A percentile compares a stretch with the other conserved stretches of the same genome.
Conservation (phyloP, 2,888 invertebrate species). For the Ichneumoninae sp. region DNA sequence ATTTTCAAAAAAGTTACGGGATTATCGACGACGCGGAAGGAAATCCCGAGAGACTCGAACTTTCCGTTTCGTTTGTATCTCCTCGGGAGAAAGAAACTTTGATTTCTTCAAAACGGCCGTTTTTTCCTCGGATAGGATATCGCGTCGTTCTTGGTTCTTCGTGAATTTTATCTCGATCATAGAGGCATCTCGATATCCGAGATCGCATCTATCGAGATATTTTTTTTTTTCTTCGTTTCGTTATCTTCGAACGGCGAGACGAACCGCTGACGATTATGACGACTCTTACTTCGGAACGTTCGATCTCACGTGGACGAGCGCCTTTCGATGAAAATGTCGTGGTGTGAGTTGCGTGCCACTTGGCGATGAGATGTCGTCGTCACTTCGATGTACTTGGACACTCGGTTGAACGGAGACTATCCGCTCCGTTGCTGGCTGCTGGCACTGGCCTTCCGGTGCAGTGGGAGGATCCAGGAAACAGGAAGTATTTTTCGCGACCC, state of each 20-base stretch:
- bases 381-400: conserved; percentile 54
- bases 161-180: conserved; percentile 51
- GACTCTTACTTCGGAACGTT: conserved; percentile 16
- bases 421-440: conserved; percentile 50
- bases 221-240: conserved; percentile 12
- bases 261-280: conserved; percentile 7
- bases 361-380: conserved; percentile 2
- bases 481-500: conserved; percentile 64
- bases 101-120: neutral
- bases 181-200: conserved; percentile 32
- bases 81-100: conserved; percentile 8
- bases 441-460: conserved; percentile 70
- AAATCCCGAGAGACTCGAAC: conserved; percentile 3
- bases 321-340: neutral
- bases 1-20: neutral
- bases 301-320: conserved; percentile 2
- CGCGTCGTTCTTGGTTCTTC: conserved; percentile 23
- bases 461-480: conserved; percentile 71
- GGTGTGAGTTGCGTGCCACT: neutral
- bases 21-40: neutral
- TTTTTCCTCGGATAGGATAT: conserved; percentile 43
- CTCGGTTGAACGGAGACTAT: conserved; percentile 67
- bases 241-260: conserved; percentile 9
- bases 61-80: conserved; percentile 14
- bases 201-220: conserved; percentile 34